phyloP scores from a whole-genome alignment of 2,888 invertebrate genomes.

The Tenthredo notha region DNA sequence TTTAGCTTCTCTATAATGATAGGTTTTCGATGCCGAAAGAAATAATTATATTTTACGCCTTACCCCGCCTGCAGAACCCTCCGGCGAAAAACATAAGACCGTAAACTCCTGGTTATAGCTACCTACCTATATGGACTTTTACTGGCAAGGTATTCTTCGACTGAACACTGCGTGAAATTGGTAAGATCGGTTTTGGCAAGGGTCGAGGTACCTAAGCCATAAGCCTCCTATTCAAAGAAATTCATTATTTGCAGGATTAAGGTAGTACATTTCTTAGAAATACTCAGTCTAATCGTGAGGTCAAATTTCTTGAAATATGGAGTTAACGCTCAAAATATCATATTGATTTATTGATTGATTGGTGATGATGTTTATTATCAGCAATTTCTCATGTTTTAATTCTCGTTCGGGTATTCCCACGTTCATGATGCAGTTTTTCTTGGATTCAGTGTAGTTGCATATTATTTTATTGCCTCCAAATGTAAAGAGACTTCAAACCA shows the following conservation, averaged over 20 bases:
- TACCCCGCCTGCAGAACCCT: constrained; percentile 26
- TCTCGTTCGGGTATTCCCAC: neutral
- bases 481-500: neutral
- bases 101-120: constrained; percentile 43
- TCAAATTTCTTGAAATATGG: neutral
- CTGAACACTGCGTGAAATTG: constrained; percentile 26
- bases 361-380: neutral
- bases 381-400: neutral
- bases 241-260: neutral
- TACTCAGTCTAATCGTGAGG: neutral
- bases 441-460: neutral
- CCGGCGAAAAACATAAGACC: constrained; percentile 41
- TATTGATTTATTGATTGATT: neutral
- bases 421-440: neutral
- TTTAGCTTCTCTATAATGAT: constrained; percentile 50
- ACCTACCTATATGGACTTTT: constrained; percentile 45
- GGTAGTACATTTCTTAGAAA: neutral
- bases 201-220: neutral
- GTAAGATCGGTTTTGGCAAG: constrained; percentile 20
- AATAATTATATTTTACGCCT: constrained; percentile 52
- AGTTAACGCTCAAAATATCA: neutral
- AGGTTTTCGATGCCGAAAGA: constrained; percentile 51
- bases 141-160: constrained; percentile 39
- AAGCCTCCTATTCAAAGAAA: neutral
- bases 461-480: neutral